These are phyloP conservation scores for Novumbra hubbsi DNA, from an alignment of 2,797 vertebrate genomes.

Conservation along the genomic window DNA sequence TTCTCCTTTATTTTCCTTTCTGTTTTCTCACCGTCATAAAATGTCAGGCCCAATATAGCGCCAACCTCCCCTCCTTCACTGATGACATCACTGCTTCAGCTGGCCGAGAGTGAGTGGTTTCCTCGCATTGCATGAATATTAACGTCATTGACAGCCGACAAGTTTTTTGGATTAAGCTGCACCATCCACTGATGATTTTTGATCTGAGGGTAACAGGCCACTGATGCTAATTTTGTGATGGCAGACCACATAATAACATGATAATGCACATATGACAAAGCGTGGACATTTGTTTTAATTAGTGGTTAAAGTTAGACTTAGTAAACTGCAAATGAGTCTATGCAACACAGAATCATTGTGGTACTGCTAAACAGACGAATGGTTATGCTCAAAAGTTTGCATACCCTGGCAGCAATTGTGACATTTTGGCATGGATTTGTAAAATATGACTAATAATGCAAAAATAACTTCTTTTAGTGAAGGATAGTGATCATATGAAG, in stretches of 20 bases:
- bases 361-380: too few relatives aligned
- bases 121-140: conserved; percentile 49
- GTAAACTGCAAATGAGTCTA: too few relatives aligned
- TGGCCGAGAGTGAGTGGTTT: conserved; percentile 47
- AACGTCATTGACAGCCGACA: conserved; percentile 50
- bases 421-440: too few relatives aligned
- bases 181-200: not conserved
- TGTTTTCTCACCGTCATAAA: conserved; percentile 39
- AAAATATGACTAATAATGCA: too few relatives aligned
- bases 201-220: not conserved
- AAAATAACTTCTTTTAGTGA: too few relatives aligned
- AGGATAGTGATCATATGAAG: too few relatives aligned
- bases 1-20: conserved; percentile 8
- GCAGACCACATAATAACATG: not conserved
- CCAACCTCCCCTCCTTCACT: conserved; percentile 52
- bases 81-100: conserved; percentile 69
- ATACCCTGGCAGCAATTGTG: too few relatives aligned
- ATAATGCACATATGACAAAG: not conserved
- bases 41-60: conserved; percentile 54
- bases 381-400: too few relatives aligned
- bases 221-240: not conserved
- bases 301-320: too few relatives aligned
- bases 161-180: conserved; percentile 18
- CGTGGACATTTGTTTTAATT: too few relatives aligned
- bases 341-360: too few relatives aligned